These are phyloP conservation scores for Diabrotica virgifera DNA, from an alignment of 1,140 invertebrate species.

Conservation along the genomic window DNA sequence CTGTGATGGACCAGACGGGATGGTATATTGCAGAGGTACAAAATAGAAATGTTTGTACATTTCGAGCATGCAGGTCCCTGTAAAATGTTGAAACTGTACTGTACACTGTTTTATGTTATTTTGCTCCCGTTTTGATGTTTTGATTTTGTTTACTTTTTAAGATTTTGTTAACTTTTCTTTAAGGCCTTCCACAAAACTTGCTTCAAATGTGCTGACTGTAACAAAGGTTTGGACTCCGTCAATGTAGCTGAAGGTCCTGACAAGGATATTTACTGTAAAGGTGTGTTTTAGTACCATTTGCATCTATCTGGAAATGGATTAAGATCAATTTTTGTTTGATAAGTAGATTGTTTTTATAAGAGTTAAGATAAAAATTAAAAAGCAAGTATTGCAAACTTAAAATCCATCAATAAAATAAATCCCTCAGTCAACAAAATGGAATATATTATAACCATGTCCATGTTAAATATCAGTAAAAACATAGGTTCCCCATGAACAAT, in stretches of 20 bases:
- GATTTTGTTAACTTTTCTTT: slow-evolving; percentile 21
- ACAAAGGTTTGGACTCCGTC: slow-evolving; percentile 93
- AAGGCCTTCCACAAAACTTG: slow-evolving; percentile 90
- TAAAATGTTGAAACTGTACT: slow-evolving; percentile 8
- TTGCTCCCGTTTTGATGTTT: slow-evolving; percentile 13
- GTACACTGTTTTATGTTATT: slow-evolving; percentile 9
- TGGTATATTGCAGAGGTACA: slow-evolving; percentile 91
- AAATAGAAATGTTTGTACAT: background rate
- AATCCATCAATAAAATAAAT: background rate
- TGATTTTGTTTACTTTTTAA: slow-evolving; percentile 13
- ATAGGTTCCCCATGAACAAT: no score
- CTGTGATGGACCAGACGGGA: slow-evolving; percentile 88
- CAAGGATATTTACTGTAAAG: slow-evolving; percentile 97
- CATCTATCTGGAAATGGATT: no score
- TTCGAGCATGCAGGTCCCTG: no score
- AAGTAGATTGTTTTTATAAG: no score
- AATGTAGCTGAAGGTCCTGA: slow-evolving; percentile 94
- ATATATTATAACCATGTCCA: no score
- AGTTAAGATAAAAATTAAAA: no score
- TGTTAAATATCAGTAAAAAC: no score
- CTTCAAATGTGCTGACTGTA: slow-evolving; percentile 92
- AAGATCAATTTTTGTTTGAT: no score
- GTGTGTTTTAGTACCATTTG: slow-evolving; percentile 53
- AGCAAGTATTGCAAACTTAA: background rate
- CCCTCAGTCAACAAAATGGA: background rate